Evolutionary conservation across 2,113 vertebrate species (phyloP).

Genomic region (Peromyscus maniculatus): DNA sequence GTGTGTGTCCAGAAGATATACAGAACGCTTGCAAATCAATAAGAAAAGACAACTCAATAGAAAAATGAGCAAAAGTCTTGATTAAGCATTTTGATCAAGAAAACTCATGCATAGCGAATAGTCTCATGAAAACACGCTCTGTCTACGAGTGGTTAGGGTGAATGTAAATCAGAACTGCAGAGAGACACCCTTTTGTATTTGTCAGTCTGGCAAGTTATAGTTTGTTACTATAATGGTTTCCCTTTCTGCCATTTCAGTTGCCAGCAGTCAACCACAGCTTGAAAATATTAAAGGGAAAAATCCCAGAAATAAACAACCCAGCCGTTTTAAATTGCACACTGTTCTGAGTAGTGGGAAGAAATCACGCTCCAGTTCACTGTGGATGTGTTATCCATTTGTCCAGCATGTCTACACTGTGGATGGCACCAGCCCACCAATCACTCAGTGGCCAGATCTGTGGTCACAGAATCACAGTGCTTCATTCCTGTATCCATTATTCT

Average conservation of each 20-base stretch:
- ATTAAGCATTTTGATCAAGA: conserved; percentile 26
- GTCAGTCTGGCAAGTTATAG: conserved; percentile 29
- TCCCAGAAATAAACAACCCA: background rate
- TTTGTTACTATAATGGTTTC: background rate
- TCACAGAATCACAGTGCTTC: too few relatives aligned
- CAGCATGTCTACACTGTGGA: rapidly evolving
- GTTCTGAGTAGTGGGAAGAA: background rate
- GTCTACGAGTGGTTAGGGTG: background rate
- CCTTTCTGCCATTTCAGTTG: background rate
- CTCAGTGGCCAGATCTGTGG: background rate
- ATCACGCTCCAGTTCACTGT: background rate
- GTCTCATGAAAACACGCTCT: background rate
- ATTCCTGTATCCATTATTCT: background rate
- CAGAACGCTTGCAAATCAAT: background rate
- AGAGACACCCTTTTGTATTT: background rate
- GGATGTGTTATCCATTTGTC: background rate
- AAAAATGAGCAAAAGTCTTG: conserved; percentile 38
- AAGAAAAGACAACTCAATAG: conserved; percentile 1
- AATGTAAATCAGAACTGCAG: background rate
- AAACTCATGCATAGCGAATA: conserved; percentile 20
- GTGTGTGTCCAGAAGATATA: background rate
- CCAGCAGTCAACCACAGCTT: background rate
- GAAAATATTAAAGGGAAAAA: conserved; percentile 17
- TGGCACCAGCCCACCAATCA: background rate
- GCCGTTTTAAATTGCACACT: background rate